These are phyloP conservation scores for Muscidifurax raptorellus DNA, from an alignment of 1,140 invertebrate genomes.

Conservation along the genomic window DNA sequence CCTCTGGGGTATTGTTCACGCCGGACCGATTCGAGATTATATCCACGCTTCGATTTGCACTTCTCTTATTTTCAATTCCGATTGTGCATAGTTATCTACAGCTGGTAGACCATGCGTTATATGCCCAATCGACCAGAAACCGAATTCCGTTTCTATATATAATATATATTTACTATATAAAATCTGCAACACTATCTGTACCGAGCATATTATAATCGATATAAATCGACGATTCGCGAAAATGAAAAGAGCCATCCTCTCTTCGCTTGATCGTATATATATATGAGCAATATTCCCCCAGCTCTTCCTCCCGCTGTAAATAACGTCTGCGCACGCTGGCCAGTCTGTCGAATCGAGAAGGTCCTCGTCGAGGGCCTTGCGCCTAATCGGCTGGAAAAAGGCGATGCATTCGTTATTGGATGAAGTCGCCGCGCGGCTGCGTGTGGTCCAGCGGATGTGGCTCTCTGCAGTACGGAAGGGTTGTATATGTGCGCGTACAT, in stretches of 20 bases:
- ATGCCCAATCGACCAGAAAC: background rate
- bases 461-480: constrained; percentile 1
- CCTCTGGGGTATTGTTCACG: background rate
- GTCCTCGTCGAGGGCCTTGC: background rate
- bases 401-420: constrained; percentile 32
- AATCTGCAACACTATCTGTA: too few relatives aligned
- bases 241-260: background rate
- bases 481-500: background rate
- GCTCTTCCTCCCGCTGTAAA: background rate
- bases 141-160: too few relatives aligned
- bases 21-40: constrained; percentile 27
- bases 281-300: background rate
- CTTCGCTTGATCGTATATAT: too few relatives aligned
- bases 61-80: background rate
- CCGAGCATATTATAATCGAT: too few relatives aligned
- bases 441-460: constrained; percentile 28
- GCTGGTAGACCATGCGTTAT: background rate
- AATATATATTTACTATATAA: too few relatives aligned
- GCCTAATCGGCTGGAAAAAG: constrained; percentile 37
- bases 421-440: background rate
- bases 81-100: background rate
- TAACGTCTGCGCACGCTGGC: too few relatives aligned
- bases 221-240: background rate
- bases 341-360: background rate
- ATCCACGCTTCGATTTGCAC: constrained; percentile 21